phyloP scores from a whole-genome alignment of 2,113 vertebrate species.

The Scatophagus argus region DNA sequence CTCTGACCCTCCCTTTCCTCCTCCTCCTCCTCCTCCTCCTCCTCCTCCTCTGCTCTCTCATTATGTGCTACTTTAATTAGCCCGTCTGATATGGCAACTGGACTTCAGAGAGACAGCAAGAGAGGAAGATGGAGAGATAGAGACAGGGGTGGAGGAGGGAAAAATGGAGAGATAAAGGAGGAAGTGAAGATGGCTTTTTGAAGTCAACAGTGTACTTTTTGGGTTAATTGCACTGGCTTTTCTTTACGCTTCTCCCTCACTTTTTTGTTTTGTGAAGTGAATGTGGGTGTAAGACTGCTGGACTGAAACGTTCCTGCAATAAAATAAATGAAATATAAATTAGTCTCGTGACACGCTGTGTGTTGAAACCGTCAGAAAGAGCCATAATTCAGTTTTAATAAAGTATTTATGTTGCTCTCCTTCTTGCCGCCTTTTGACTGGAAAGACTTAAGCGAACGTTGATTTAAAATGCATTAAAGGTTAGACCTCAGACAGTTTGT shows the following conservation, averaged over 20 bases:
- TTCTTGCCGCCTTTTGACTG: neutral
- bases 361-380: neutral
- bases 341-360: neutral
- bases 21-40: conserved; percentile 40
- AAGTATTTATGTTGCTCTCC: neutral
- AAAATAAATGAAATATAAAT: neutral
- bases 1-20: conserved; percentile 54
- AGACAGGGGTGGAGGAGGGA: conserved; percentile 27
- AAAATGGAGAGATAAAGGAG: conserved; percentile 25
- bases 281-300: neutral
- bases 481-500: neutral
- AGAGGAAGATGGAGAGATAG: conserved; percentile 60
- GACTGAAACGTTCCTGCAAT: neutral
- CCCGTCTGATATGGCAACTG: conserved; percentile 63
- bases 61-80: conserved; percentile 75
- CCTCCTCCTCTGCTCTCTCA: conserved; percentile 53
- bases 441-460: neutral
- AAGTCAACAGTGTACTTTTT: conserved; percentile 65
- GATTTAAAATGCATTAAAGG: too few species aligned
- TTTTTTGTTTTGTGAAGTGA: neutral
- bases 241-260: conserved; percentile 39
- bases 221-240: conserved; percentile 64
- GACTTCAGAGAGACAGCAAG: conserved; percentile 72
- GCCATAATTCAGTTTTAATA: neutral
- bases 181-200: conserved; percentile 55